These are phyloP conservation scores for Anneissia japonica DNA, from an alignment of 35 echinoderm and acorn worm species.

Conservation along the genomic window DNA sequence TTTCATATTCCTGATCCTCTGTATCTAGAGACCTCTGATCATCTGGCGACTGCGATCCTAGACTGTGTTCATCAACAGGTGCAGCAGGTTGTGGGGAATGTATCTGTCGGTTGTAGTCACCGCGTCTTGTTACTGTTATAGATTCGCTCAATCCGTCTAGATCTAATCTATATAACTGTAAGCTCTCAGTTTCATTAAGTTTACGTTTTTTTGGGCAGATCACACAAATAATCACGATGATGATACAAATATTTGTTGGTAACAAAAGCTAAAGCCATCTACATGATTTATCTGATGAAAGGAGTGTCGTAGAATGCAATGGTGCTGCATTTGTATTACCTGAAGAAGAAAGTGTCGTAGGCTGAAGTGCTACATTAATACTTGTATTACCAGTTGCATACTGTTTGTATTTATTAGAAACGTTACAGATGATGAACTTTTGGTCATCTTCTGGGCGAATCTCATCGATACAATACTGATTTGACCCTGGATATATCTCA, in stretches of 20 bases:
- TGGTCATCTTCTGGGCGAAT: neutral
- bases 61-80: neutral
- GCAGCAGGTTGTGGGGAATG: too few relatives aligned
- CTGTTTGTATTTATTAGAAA: neutral
- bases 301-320: too few relatives aligned
- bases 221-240: neutral
- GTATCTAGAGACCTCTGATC: too few relatives aligned
- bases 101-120: neutral
- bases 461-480: neutral
- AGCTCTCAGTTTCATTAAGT: neutral
- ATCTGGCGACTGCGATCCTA: neutral
- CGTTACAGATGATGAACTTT: neutral
- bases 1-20: too few relatives aligned
- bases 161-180: neutral
- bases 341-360: neutral
- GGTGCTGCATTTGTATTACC: too few relatives aligned
- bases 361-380: neutral
- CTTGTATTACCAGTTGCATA: neutral
- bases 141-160: too few relatives aligned
- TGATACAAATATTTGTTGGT: neutral
- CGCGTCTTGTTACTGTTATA: too few relatives aligned
- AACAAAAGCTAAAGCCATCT: neutral
- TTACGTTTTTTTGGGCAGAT: neutral
- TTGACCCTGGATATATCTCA: neutral
- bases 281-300: neutral